Conservation (phyloP, 2,888 invertebrate species). For the Scaptomyza parva region DNA sequence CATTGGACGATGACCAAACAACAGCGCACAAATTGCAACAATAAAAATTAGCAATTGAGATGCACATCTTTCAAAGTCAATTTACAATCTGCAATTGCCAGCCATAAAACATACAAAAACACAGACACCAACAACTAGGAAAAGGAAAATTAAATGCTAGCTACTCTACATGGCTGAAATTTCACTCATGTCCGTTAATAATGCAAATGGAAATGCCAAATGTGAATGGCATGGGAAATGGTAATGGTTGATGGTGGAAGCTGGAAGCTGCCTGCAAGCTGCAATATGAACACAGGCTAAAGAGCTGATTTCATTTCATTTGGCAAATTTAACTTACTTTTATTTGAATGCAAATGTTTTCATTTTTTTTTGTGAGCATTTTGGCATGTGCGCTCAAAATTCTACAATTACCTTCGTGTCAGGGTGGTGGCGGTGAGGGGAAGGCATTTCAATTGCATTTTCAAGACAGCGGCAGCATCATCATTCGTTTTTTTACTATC, state of each 20-base stretch:
- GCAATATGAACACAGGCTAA: slow-evolving; percentile 28
- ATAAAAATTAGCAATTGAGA: slow-evolving; percentile 56
- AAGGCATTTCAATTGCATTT: slow-evolving; percentile 70
- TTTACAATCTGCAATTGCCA: slow-evolving; percentile 24
- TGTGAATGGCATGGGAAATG: slow-evolving; percentile 14
- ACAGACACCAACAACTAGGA: slow-evolving; percentile 4
- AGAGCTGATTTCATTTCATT: slow-evolving; percentile 75
- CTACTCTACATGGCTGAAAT: slow-evolving; percentile 39
- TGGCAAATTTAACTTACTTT: slow-evolving; percentile 71
- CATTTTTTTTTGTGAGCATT: slow-evolving; percentile 17
- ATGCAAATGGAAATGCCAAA: slow-evolving; percentile 60
- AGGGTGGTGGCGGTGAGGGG: slow-evolving; percentile 20
- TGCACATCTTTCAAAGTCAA: slow-evolving; percentile 47
- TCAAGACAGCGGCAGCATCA: slow-evolving; percentile 64
- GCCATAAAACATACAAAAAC: background rate
- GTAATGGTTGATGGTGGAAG: background rate
- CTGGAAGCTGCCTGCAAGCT: no score
- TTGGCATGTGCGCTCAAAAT: slow-evolving; percentile 36
- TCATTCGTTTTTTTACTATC: slow-evolving; percentile 63
- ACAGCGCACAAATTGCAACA: slow-evolving; percentile 41
- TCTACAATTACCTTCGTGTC: slow-evolving; percentile 62
- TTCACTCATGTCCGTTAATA: slow-evolving; percentile 64
- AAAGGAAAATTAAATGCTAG: slow-evolving; percentile 51
- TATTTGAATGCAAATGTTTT: slow-evolving; percentile 52
- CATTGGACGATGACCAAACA: slow-evolving; percentile 35